Evolutionary conservation across 2,888 invertebrate species (phyloP).

Genomic region (Aphidius colemani): DNA sequence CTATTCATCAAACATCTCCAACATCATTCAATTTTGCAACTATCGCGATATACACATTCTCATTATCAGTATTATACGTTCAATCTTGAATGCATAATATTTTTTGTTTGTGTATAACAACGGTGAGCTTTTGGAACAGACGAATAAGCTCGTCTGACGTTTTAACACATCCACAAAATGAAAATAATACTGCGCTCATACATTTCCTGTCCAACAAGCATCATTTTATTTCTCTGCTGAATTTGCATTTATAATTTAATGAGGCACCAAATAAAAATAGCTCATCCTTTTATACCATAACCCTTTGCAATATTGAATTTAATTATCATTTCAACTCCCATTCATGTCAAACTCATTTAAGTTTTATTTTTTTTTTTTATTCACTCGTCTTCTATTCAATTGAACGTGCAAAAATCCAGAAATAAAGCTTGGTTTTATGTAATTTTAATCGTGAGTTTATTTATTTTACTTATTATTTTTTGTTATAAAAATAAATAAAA

Average conservation of each 20-base stretch:
- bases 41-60: not conserved
- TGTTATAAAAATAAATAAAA: too few species aligned
- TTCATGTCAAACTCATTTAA: too few species aligned
- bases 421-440: too few species aligned
- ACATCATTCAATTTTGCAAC: not conserved
- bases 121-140: not conserved
- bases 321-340: too few species aligned
- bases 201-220: not conserved
- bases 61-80: too few species aligned
- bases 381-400: too few species aligned
- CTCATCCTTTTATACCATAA: not conserved
- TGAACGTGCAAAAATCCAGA: too few species aligned
- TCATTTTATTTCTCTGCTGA: conserved; percentile 4
- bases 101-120: not conserved
- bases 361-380: too few species aligned
- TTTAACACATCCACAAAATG: conserved; percentile 21
- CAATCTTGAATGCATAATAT: too few species aligned
- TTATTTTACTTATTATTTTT: not conserved
- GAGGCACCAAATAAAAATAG: not conserved
- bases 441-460: too few species aligned
- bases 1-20: not conserved
- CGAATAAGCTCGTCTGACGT: not conserved
- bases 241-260: conserved; percentile 24
- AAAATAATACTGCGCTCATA: conserved; percentile 7
- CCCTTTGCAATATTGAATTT: too few species aligned